Evolutionary conservation across 1,140 invertebrate species (phyloP).

Genomic region (Rhynchophorus ferrugineus): DNA sequence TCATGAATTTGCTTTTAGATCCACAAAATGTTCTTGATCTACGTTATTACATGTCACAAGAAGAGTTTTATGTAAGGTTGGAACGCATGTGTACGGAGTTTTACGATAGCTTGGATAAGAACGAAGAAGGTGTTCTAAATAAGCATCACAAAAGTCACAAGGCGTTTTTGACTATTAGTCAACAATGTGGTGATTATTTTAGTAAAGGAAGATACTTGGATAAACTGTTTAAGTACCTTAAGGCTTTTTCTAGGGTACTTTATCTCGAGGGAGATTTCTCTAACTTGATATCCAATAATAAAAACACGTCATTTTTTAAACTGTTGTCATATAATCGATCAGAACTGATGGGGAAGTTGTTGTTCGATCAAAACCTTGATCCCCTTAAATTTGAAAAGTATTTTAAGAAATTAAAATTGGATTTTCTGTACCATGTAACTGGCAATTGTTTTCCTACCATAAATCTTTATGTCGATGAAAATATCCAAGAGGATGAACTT

Average conservation of each 20-base stretch:
- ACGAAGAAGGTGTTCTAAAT: constrained; percentile 28
- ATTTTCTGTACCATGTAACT: constrained; percentile 51
- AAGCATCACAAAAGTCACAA: constrained; percentile 30
- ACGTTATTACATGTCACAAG: constrained; percentile 17
- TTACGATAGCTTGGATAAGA: constrained; percentile 7
- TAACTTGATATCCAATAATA: constrained; percentile 40
- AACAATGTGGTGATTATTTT: constrained; percentile 15
- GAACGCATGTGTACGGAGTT: constrained; percentile 24
- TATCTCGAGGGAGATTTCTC: constrained; percentile 40
- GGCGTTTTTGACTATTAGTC: constrained; percentile 27
- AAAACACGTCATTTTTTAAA: constrained; percentile 34
- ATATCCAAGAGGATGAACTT: constrained; percentile 23
- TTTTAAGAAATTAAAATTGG: constrained; percentile 48
- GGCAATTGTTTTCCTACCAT: constrained; percentile 50
- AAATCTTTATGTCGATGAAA: constrained; percentile 28
- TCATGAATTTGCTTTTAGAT: constrained; percentile 23
- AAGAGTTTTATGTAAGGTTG: constrained; percentile 26
- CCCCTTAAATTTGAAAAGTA: constrained; percentile 48
- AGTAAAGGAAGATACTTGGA: constrained; percentile 37
- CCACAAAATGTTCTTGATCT: constrained; percentile 25
- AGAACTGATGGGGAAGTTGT: constrained; percentile 47
- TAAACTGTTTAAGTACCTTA: constrained; percentile 42
- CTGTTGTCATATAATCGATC: constrained; percentile 40
- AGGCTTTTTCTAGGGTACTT: constrained; percentile 39
- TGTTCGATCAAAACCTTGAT: constrained; percentile 48